These are phyloP conservation scores for Synchiropus splendidus DNA, from an alignment of 2,113 vertebrate species.

Conservation along the genomic window DNA sequence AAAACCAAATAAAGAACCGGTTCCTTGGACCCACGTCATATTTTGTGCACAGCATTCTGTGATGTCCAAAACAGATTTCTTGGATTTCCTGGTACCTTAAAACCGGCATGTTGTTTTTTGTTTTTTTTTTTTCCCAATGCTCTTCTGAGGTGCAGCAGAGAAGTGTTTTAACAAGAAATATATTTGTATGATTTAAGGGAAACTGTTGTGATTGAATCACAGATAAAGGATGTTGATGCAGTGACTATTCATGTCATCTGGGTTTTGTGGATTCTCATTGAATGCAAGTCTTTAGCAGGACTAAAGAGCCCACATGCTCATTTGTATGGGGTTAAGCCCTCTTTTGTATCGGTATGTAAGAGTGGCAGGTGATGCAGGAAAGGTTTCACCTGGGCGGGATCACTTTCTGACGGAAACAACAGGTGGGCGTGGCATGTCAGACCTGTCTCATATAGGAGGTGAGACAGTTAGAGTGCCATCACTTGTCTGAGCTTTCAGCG, in stretches of 20 bases:
- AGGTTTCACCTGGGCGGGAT: conserved; percentile 26
- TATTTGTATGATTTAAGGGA: no score
- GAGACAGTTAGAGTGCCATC: conserved; percentile 6
- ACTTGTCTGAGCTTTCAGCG: background rate
- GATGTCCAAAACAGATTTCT: conserved; percentile 31
- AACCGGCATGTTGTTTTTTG: no score
- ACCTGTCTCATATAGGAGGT: conserved; percentile 20
- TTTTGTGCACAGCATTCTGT: conserved; percentile 48
- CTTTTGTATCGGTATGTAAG: conserved; percentile 14
- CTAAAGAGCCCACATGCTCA: background rate
- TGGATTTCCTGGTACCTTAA: conserved; percentile 48
- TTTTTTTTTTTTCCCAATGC: background rate
- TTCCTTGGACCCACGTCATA: conserved; percentile 29
- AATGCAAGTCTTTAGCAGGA: background rate
- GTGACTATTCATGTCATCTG: background rate
- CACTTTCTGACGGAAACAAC: background rate
- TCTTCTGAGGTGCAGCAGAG: no score
- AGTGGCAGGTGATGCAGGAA: conserved; percentile 13
- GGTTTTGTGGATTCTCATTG: conserved; percentile 6
- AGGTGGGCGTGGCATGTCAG: conserved; percentile 35
- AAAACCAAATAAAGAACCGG: no score
- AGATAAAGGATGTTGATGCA: no score
- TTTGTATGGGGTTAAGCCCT: background rate
- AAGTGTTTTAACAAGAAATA: no score
- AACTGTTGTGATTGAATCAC: no score